Percentiles rank a stretch among this genome's conserved stretches.
Conservation (phyloP, 23 tunicate genomes). For the Styela clava region DNA sequence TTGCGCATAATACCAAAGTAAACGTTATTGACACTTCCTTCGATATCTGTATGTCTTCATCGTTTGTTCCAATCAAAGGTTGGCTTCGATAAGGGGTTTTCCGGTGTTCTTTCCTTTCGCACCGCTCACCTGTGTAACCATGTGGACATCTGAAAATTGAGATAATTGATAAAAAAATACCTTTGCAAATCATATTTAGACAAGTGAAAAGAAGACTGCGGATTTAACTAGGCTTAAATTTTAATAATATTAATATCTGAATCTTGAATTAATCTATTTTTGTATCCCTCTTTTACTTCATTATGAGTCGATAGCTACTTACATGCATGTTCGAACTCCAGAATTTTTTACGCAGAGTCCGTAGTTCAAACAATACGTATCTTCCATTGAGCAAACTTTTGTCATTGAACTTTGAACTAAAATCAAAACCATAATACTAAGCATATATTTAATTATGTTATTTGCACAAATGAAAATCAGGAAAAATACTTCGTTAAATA, state of each 20-base stretch:
- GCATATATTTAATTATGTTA: no score
- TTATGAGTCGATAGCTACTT: no score
- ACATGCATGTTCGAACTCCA: neutral
- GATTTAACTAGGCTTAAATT: no score
- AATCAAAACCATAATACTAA: neutral
- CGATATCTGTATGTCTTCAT: neutral
- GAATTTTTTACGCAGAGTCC: neutral
- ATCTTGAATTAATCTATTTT: no score
- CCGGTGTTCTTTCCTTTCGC: neutral
- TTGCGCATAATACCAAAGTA: neutral
- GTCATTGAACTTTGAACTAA: neutral
- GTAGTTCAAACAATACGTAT: constrained; percentile 2
- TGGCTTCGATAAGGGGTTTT: neutral
- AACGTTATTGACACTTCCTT: neutral
- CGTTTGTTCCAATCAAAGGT: neutral
- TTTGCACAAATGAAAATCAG: no score
- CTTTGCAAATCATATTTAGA: no score
- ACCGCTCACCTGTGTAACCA: neutral
- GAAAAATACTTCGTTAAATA: no score
- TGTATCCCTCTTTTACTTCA: no score
- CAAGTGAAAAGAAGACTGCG: no score
- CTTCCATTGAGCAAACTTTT: neutral
- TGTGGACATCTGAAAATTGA: neutral
- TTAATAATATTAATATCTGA: no score
- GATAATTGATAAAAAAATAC: neutral